A percentile compares a stretch with the other conserved stretches of the same genome.
These are phyloP conservation scores for Fundulus diaphanus DNA, from an alignment of 2,797 vertebrate genomes.

Conservation along the genomic window DNA sequence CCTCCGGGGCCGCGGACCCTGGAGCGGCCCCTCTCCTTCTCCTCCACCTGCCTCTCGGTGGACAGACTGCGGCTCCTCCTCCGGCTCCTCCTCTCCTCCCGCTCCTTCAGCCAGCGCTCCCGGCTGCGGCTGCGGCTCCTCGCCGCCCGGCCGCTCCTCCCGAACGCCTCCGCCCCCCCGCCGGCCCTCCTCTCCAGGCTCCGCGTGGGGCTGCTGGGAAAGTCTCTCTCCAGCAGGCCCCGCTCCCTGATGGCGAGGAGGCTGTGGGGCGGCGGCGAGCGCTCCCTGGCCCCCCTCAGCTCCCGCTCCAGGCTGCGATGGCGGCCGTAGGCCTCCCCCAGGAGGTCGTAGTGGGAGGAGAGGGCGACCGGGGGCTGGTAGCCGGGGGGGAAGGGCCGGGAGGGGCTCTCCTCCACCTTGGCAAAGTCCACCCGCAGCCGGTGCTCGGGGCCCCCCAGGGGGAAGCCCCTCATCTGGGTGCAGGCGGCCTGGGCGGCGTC, in stretches of 20 bases:
- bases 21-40: conserved; percentile 83
- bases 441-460: conserved; percentile 89
- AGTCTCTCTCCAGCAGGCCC: conserved; percentile 86
- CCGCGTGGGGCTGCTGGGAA: conserved; percentile 85
- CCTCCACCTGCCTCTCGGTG: conserved; percentile 82
- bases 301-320: conserved; percentile 92
- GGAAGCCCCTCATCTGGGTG: conserved; percentile 96
- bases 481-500: conserved; percentile 96
- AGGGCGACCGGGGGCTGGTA: conserved; percentile 84
- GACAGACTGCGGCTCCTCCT: conserved; percentile 86
- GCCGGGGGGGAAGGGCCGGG: conserved; percentile 87
- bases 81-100: conserved; percentile 88
- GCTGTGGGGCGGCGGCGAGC: conserved; percentile 84
- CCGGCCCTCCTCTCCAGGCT: conserved; percentile 85
- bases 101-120: conserved; percentile 88
- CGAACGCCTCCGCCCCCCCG: conserved; percentile 85
- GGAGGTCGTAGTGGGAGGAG: conserved; percentile 87
- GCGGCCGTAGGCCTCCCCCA: conserved; percentile 86
- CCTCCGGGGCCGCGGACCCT: conserved; percentile 71
- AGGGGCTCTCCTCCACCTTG: conserved; percentile 89
- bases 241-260: conserved; percentile 86
- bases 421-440: conserved; percentile 96
- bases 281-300: conserved; percentile 84
- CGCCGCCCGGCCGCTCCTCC: conserved; percentile 64
- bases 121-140: conserved; percentile 88